phyloP scores from a whole-genome alignment of 1,140 invertebrate species.

The Plutomurus gul region DNA sequence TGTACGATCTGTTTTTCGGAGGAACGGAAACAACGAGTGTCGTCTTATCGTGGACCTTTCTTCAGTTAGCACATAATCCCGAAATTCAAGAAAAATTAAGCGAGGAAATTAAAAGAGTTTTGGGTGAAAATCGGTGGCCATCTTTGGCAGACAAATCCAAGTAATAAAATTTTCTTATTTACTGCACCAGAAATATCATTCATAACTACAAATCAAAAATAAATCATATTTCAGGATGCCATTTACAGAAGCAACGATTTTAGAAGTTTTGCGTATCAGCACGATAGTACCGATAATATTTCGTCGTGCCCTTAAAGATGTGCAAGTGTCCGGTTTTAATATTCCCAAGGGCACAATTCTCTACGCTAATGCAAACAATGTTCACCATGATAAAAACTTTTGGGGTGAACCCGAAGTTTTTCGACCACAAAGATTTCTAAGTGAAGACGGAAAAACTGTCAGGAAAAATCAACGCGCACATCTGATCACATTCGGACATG shows the following conservation, averaged over 20 bases:
- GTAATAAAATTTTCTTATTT: background rate
- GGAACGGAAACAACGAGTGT: background rate
- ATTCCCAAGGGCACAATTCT: constrained; percentile 57
- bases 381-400: no score
- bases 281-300: background rate
- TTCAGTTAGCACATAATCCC: background rate
- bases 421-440: no score
- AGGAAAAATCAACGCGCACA: no score
- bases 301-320: constrained; percentile 24
- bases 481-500: no score
- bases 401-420: no score
- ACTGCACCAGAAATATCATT: no score
- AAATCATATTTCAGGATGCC: background rate
- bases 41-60: background rate
- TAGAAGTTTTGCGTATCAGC: background rate
- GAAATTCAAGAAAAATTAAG: background rate
- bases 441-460: no score
- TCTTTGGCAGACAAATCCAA: background rate
- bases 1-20: background rate
- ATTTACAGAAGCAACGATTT: background rate
- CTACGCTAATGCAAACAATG: no score
- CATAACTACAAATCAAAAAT: background rate
- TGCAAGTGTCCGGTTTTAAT: constrained; percentile 53
- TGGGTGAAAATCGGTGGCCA: background rate
- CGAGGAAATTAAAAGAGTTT: background rate